Evolutionary conservation across 37 sponge, comb jelly and placozoan species (phyloP).

Genomic region (Chondrosia reniformis): DNA sequence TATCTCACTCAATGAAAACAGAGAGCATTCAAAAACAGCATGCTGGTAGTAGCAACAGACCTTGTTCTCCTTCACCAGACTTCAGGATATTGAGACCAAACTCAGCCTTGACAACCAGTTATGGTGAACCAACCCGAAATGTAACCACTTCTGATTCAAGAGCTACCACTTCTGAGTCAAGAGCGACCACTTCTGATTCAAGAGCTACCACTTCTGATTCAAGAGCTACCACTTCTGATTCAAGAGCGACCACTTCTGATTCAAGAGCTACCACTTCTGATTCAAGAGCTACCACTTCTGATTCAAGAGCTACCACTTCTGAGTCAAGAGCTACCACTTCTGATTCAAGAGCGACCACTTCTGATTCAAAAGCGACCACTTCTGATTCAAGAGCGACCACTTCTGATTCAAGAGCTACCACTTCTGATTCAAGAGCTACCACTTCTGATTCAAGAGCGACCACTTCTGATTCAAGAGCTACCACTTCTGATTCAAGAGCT

Average conservation of each 20-base stretch:
- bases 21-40: not conserved
- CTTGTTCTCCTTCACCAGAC: not conserved
- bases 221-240: not conserved
- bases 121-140: not conserved
- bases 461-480: not conserved
- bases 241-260: not conserved
- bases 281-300: not conserved
- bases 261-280: not conserved
- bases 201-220: not conserved
- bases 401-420: not conserved
- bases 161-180: not conserved
- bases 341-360: not conserved
- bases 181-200: not conserved
- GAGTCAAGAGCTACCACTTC: not conserved
- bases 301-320: not conserved
- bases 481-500: not conserved
- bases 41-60: not conserved
- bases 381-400: not conserved
- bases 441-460: not conserved
- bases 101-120: not conserved
- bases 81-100: slow-evolving; percentile 5
- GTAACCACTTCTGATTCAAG: not conserved
- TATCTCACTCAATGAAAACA: not conserved
- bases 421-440: not conserved
- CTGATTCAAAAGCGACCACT: not conserved